A percentile compares a stretch with the other conserved stretches of the same genome.
Conservation (phyloP, 2,113 vertebrate genomes). For the Corvus hawaiiensis region DNA sequence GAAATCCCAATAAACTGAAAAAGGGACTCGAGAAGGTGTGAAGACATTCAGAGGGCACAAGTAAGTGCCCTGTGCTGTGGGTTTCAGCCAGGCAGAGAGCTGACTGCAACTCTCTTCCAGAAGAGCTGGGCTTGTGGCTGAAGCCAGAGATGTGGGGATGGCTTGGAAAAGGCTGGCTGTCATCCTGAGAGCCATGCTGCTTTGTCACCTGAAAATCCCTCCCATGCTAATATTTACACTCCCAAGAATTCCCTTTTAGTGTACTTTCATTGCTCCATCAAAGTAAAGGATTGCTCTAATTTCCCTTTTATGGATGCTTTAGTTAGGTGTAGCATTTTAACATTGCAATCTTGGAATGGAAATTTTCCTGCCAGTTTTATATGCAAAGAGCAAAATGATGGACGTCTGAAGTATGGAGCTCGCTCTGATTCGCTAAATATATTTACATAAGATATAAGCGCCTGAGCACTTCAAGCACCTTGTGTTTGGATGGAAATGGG, state of each 20-base stretch:
- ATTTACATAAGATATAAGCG: neutral
- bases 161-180: neutral
- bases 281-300: neutral
- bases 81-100: neutral
- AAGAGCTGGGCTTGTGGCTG: neutral
- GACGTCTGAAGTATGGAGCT: neutral
- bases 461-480: neutral
- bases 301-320: neutral
- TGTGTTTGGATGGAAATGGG: neutral
- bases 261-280: neutral
- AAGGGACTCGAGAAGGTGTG: neutral
- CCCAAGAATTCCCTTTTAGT: neutral
- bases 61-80: neutral
- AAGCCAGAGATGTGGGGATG: neutral
- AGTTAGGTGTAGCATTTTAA: neutral
- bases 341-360: neutral
- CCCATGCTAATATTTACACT: neutral
- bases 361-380: neutral
- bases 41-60: fast-evolving
- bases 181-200: neutral
- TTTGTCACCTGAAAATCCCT: neutral
- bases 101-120: neutral
- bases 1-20: neutral
- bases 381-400: neutral
- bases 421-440: neutral